Base-by-base conservation (phyloP, 1,140 invertebrate species). In the Drosophila fuyamai region DNA sequence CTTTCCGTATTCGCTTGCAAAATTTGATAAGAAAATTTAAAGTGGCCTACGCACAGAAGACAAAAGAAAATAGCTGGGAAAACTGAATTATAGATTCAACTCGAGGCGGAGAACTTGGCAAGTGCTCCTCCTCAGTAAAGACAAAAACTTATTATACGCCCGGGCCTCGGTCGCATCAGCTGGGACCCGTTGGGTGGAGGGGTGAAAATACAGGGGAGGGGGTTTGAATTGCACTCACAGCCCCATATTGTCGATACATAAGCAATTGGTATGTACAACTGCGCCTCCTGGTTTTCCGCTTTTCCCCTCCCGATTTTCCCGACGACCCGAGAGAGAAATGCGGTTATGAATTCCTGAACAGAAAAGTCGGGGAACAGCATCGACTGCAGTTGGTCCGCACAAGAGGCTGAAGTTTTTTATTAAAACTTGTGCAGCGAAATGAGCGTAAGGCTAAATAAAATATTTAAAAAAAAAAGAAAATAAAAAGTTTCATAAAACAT, bases 211-310 rank as follows among this genome's bases (percentile, higher is more conserved):
- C 29, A 27, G 12, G 70, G 55, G 35, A 51, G 12, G 16, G 29
- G 23, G 23, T 23, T 23, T 23, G 23, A 23, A 23, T 10, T 60
- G 61, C 16, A 35, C 46, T 40, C 65, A 43, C 41, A 66, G 47
- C 44, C 57, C 70, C 82, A 72, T 81, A 86, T 86, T 86, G 82
- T 78, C 82, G 82, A 86, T 86, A 86, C 80, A 77, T 86, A 86
- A 86, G 82, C 77, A 86, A 86, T 86, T 81, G 82, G 82, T 86
- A 86, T 86, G 82, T 86, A 81, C 82, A 86, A 86, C 82, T 86
- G 82, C 61, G 82, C 68, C 82, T 85, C 70, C 71, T 83, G 80
- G 53, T 23, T 35, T 65, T 46, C 46, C 51, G 13, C 43, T 9
- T 36, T 44, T 18, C 35, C 44, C 44, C 44, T 13, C 29, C 10